These are phyloP conservation scores for Bugula neritina DNA, from an alignment of 2,888 invertebrate species.

Conservation along the genomic window DNA sequence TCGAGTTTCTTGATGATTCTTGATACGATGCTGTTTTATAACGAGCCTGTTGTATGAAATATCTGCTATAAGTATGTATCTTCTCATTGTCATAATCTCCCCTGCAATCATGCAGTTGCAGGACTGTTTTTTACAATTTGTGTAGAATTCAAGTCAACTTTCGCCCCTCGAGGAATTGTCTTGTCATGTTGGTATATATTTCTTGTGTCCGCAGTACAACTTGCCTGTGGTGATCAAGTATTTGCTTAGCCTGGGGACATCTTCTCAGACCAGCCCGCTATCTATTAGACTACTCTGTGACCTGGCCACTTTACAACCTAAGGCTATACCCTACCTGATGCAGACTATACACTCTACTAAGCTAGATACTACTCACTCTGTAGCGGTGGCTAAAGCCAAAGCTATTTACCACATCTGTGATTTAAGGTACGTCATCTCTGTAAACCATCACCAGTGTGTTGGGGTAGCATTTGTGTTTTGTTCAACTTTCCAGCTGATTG, in stretches of 20 bases:
- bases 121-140: too few species aligned
- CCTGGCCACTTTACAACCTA: neutral
- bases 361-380: neutral
- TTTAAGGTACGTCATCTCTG: neutral
- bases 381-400: conserved; percentile 2
- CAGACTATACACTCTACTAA: neutral
- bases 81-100: too few species aligned
- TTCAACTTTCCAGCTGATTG: too few species aligned
- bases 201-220: conserved; percentile 6
- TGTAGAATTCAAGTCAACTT: too few species aligned
- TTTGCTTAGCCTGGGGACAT: neutral
- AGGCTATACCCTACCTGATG: conserved; percentile 1
- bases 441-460: too few species aligned
- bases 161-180: too few species aligned
- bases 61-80: too few species aligned
- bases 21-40: too few species aligned
- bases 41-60: too few species aligned
- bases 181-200: neutral
- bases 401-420: conserved; percentile 16
- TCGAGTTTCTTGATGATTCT: too few species aligned
- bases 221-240: conserved; percentile 9
- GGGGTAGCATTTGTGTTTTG: too few species aligned
- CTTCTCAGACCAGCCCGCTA: neutral
- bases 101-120: too few species aligned
- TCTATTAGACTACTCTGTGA: neutral